Evolutionary conservation across 2,797 vertebrate genomes (phyloP).

Genomic region (Ciconia nigra): DNA sequence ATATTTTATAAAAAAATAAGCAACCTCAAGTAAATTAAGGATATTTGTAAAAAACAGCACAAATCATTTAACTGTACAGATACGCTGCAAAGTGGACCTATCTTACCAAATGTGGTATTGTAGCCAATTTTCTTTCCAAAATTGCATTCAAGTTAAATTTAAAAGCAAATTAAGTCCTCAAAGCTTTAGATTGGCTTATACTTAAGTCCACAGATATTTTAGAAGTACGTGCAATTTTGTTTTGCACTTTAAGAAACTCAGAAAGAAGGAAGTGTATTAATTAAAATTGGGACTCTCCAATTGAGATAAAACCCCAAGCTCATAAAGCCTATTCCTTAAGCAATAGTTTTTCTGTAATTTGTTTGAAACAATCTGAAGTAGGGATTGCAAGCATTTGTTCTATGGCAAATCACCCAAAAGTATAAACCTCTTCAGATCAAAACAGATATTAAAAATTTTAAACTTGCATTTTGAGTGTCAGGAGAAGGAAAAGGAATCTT

Average conservation of each 20-base stretch:
- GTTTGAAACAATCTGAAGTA: background rate
- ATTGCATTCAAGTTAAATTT: background rate
- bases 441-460: background rate
- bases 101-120: background rate
- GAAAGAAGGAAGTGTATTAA: background rate
- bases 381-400: background rate
- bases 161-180: background rate
- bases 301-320: background rate
- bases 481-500: conserved; percentile 9
- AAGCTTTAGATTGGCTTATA: background rate
- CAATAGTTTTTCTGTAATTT: background rate
- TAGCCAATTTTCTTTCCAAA: background rate
- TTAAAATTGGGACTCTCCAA: conserved; percentile 38
- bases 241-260: conserved; percentile 14
- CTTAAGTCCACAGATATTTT: background rate
- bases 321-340: conserved; percentile 10
- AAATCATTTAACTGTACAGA: background rate
- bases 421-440: background rate
- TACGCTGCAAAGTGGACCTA: background rate
- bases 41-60: conserved; percentile 38
- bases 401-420: background rate
- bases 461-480: background rate
- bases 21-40: conserved; percentile 47
- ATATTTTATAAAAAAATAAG: conserved; percentile 17
- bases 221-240: background rate